These are phyloP conservation scores for Parnassius glacialis DNA, from an alignment of 2,888 invertebrate genomes.

Conservation along the genomic window DNA sequence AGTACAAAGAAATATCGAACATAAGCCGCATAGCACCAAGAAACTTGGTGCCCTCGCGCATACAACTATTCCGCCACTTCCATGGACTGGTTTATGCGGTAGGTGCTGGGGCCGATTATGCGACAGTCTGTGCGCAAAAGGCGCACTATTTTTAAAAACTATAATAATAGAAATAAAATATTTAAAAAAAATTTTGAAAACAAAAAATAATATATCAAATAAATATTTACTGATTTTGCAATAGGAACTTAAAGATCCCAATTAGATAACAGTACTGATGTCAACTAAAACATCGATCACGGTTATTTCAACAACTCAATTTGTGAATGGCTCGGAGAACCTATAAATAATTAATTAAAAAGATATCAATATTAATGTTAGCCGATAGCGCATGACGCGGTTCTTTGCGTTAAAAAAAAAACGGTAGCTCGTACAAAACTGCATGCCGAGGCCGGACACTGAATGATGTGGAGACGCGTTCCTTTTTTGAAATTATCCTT, in stretches of 20 bases:
- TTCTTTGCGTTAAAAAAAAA: constrained; percentile 57
- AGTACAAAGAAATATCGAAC: constrained; percentile 66
- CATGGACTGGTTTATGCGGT: constrained; percentile 58
- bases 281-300: constrained; percentile 46
- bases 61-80: constrained; percentile 72
- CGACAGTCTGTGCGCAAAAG: constrained; percentile 9
- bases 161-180: background rate
- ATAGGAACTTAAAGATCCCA: too few species aligned
- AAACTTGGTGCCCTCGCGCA: constrained; percentile 58
- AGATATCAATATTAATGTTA: constrained; percentile 66
- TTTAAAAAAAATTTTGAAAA: background rate
- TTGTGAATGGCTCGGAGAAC: constrained; percentile 52
- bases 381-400: constrained; percentile 54
- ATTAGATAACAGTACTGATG: constrained; percentile 6
- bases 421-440: constrained; percentile 66
- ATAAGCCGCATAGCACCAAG: constrained; percentile 67
- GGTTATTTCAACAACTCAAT: constrained; percentile 57
- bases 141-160: background rate
- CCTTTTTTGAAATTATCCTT: constrained; percentile 43
- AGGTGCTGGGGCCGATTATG: constrained; percentile 29
- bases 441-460: constrained; percentile 59
- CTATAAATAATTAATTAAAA: constrained; percentile 63
- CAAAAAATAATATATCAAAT: background rate
- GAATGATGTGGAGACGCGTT: constrained; percentile 59
- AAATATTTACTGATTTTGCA: too few species aligned